These are phyloP conservation scores for Limnodromus scolopaceus DNA, from an alignment of 2,797 vertebrate genomes.

Conservation along the genomic window DNA sequence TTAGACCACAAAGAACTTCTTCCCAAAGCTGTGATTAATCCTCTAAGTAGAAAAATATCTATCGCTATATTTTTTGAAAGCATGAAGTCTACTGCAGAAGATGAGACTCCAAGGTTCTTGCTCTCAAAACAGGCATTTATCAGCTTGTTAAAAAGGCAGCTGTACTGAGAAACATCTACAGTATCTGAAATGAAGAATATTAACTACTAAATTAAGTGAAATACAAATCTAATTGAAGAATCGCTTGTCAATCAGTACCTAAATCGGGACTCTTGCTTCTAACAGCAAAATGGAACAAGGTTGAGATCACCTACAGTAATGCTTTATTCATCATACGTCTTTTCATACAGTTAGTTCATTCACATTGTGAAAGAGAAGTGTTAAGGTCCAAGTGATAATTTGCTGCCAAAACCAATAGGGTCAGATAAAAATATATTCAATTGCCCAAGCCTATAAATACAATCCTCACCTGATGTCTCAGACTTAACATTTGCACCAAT, in stretches of 20 bases:
- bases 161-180: conserved; percentile 79
- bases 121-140: conserved; percentile 85
- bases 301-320: background rate
- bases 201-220: background rate
- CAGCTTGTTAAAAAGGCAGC: conserved; percentile 85
- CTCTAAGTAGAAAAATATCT: conserved; percentile 82
- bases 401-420: background rate
- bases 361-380: background rate
- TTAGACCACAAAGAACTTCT: conserved; percentile 89
- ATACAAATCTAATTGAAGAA: background rate
- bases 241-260: background rate
- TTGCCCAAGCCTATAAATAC: background rate
- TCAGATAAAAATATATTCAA: background rate
- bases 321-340: background rate
- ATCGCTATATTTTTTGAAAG: conserved; percentile 83
- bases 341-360: background rate
- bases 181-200: conserved; percentile 76
- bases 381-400: background rate
- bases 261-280: background rate
- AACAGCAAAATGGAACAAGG: background rate
- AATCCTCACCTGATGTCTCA: background rate
- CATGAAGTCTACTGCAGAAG: conserved; percentile 89
- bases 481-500: background rate
- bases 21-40: conserved; percentile 88
- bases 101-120: conserved; percentile 84